Evolutionary conservation across 2,797 vertebrate species (phyloP).

Genomic region (Premnoplex brunnescens): DNA sequence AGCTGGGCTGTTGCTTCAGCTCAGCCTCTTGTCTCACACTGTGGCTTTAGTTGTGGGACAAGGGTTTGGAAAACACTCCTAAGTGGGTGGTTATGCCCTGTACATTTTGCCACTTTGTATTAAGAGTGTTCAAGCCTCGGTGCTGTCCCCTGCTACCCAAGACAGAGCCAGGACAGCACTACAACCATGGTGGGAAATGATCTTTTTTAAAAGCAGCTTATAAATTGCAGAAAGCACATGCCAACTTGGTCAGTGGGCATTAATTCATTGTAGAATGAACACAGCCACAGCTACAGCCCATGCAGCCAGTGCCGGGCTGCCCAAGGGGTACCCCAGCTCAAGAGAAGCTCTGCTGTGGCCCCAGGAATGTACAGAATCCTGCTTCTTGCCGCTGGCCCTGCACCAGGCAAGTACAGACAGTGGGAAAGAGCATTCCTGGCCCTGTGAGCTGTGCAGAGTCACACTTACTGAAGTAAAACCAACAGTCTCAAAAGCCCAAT

Average conservation of each 20-base stretch:
- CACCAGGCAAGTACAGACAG: rapidly evolving
- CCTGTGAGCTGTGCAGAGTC: not conserved
- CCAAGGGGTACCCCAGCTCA: not conserved
- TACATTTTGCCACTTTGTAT: not conserved
- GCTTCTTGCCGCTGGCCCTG: not conserved
- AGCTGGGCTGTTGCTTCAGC: not conserved
- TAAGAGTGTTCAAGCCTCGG: rapidly evolving
- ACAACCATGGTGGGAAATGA: rapidly evolving
- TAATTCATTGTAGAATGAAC: not conserved
- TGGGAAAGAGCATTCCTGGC: not conserved
- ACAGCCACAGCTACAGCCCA: rapidly evolving
- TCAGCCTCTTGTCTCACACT: not conserved
- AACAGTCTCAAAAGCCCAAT: not conserved
- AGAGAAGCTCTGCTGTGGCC: not conserved
- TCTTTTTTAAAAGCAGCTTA: not conserved
- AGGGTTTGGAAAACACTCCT: not conserved
- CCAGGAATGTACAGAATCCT: rapidly evolving
- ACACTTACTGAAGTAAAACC: not conserved
- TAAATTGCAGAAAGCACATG: not conserved
- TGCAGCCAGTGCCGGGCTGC: not conserved
- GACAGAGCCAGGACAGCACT: not conserved
- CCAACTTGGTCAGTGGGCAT: not conserved
- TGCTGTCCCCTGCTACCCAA: not conserved
- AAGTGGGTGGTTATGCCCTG: rapidly evolving
- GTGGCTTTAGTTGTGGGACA: not conserved